Evolutionary conservation across 2,888 invertebrate species (phyloP).

Genomic region (Athalia rosae): DNA sequence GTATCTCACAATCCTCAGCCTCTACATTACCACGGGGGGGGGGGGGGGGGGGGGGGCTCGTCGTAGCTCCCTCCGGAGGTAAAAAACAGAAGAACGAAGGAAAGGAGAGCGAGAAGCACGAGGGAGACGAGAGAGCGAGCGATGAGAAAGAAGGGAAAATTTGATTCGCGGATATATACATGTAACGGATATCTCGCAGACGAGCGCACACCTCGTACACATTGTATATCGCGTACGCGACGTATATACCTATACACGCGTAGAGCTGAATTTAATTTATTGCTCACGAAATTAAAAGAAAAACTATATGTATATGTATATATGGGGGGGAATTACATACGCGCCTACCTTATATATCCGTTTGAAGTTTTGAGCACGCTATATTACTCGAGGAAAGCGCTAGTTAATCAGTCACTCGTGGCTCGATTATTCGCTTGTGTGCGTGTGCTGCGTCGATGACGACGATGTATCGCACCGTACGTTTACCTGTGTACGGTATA

Average conservation of each 20-base stretch:
- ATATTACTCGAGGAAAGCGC: background rate
- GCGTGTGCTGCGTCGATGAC: no score
- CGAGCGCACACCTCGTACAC: background rate
- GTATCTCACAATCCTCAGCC: slow-evolving; percentile 57
- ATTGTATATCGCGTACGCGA: no score
- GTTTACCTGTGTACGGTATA: background rate
- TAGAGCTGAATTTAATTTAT: slow-evolving; percentile 20
- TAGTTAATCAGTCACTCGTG: slow-evolving; percentile 36
- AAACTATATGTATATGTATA: slow-evolving; percentile 10
- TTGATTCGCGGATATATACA: background rate
- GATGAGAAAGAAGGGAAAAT: background rate
- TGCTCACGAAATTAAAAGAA: slow-evolving; percentile 13
- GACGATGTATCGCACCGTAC: background rate
- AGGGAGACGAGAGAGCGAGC: slow-evolving; percentile 14
- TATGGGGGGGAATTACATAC: background rate
- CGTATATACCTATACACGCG: background rate
- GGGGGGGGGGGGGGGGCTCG: no score
- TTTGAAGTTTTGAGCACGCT: background rate
- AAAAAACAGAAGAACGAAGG: slow-evolving; percentile 31
- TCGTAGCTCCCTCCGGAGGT: slow-evolving; percentile 31
- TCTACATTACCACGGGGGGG: slow-evolving; percentile 39
- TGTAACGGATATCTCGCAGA: background rate
- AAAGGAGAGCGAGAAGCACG: slow-evolving; percentile 46
- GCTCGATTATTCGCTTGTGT: background rate
- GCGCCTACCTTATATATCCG: background rate